Conservation (phyloP, 2,113 vertebrate species). For the Anoura caudifer region DNA sequence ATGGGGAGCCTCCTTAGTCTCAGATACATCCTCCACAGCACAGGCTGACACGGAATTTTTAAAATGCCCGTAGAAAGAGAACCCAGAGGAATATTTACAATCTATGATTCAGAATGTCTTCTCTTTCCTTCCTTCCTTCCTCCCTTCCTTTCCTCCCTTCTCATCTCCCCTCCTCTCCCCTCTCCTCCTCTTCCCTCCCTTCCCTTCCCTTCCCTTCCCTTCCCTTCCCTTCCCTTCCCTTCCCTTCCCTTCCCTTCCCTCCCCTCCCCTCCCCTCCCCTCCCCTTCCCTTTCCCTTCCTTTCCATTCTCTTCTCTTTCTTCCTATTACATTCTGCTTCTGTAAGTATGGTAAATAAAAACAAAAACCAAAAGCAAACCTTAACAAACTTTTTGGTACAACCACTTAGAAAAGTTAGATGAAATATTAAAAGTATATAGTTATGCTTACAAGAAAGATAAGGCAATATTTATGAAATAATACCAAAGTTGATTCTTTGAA, state of each 20-base stretch:
- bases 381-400: background rate
- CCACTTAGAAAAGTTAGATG: background rate
- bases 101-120: background rate
- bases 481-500: background rate
- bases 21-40: background rate
- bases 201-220: too few species aligned
- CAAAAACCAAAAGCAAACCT: background rate
- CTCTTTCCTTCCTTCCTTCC: rapidly evolving
- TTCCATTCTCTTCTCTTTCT: too few species aligned
- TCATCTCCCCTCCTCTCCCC: too few species aligned
- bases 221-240: rapidly evolving
- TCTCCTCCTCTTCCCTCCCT: too few species aligned
- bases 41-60: background rate
- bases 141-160: rapidly evolving
- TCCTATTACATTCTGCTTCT: background rate
- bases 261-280: rapidly evolving
- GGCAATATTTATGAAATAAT: background rate
- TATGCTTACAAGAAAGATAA: background rate
- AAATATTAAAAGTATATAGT: background rate
- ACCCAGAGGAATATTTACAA: background rate
- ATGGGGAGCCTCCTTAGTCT: background rate
- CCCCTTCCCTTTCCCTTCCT: too few species aligned
- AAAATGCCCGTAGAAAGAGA: background rate
- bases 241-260: rapidly evolving
- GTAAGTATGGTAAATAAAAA: background rate